Evolutionary conservation across 2,888 invertebrate species (phyloP), one percentile per base, ranked within the genome.

Genomic region (Icerya purchasi): DNA sequence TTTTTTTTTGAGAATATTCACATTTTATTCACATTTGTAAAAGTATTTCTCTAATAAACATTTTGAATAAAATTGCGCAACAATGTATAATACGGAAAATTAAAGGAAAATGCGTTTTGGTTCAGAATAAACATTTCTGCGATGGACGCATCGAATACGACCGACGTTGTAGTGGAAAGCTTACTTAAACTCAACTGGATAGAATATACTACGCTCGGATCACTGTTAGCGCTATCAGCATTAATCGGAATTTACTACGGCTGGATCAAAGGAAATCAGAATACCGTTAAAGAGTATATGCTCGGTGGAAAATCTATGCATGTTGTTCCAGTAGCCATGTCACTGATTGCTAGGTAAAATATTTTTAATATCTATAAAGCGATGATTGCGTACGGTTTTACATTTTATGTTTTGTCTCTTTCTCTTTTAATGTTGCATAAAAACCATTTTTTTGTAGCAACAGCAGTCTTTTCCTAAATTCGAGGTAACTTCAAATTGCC

Each of bases 271-370:
- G 54, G 57, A 19, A 82, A 80, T 66, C 79, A 80, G 65, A 80
- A 83, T 67, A 82, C 82, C 0, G 82, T 83, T 0, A 71, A 77
- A 21, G 83, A 84, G 66, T 84, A 84, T 66, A 74, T 84, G 60
- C 79, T 84, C 75, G 84, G 84, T 3, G 83, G 84, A 22, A 82
- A 83, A 68, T 81, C 78, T 10, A 83, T 84, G 83, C 81, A 83
- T n/a, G 79, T 84, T 65, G 80, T 84, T 66, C 84, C 84, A 0
- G 83, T 84, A 68, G 82, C 84, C 57, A 83, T 84, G 82, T 84
- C 83, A 18, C 72, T 84, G 61, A 82, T 84, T 65, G 83, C 84
- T 66, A 83, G 83, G 83, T 83, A 77, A 72, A 66, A n/a, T n/a
- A n/a, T n/a, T n/a, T n/a, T n/a, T n/a, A n/a, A n/a, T n/a, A n/a